A percentile compares a stretch with the other conserved stretches of the same genome.
These are phyloP conservation scores for Lamprologus callipterus DNA, from an alignment of 2,113 vertebrate species.

Conservation along the genomic window DNA sequence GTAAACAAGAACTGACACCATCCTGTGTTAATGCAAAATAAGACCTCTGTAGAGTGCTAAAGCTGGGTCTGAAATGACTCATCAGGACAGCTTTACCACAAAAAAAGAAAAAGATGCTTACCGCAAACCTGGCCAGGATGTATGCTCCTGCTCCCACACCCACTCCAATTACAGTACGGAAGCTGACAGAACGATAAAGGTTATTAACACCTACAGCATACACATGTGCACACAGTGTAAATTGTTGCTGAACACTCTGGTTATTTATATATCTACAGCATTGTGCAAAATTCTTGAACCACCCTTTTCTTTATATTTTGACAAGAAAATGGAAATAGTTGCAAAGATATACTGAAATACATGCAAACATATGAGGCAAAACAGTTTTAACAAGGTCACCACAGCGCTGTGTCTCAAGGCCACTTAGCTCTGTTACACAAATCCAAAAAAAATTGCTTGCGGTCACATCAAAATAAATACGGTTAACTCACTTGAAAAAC, in stretches of 20 bases:
- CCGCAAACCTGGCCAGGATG: conserved; percentile 80
- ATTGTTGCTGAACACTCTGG: neutral
- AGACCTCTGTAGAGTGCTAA: neutral
- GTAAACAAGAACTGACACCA: neutral
- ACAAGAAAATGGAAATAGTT: neutral
- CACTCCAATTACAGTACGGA: conserved; percentile 82
- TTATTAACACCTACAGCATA: neutral
- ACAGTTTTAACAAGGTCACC: neutral
- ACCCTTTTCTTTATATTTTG: neutral
- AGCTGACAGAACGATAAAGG: conserved; percentile 62
- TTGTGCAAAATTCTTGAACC: neutral
- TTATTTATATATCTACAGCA: neutral
- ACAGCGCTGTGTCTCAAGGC: accelerated
- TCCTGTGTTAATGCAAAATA: neutral
- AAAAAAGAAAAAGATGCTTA: conserved; percentile 53
- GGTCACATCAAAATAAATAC: neutral
- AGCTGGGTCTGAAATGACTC: neutral
- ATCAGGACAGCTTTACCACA: neutral
- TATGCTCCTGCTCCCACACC: conserved; percentile 89
- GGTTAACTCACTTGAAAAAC: conserved; percentile 81
- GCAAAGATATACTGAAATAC: neutral
- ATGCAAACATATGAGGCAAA: neutral
- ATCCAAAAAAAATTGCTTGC: neutral
- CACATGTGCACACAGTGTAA: neutral
- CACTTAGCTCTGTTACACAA: conserved; percentile 11